Base-by-base conservation (phyloP, 2,113 vertebrate species). In the Grammatotria lemairii region DNA sequence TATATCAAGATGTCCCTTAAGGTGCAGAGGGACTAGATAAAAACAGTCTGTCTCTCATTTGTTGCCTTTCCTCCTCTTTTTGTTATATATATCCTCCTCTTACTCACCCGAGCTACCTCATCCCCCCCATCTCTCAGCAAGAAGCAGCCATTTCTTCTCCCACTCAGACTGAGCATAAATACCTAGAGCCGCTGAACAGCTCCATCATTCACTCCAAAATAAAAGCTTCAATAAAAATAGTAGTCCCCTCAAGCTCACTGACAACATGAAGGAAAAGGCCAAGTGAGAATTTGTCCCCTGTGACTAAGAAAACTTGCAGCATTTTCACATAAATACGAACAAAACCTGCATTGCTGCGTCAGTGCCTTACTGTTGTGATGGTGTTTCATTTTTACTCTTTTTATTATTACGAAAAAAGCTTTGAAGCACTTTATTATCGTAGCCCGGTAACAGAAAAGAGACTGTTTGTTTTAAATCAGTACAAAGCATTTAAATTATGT, bases 1-100 rank as follows among this genome's bases (percentile, higher is more conserved):
- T 93, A 95, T 95, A 96, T 96, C 95, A 95, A 89, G 85, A 91
- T 92, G 92, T 94, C 88, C 91, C 89, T 93, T 84, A 21, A 94
- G 88, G 89, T 88, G 84, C 87, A 57, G 14, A 13, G 70, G 89
- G 88, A 89, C 81, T 47, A 53, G 80, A 88, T 82, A 89, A 89
- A 90, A 90, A 95, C 91, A 75, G 81, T 87, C 55, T 88, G 89
- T 85, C 23, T 21, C 28, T 85, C 86, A 54, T 85, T 85, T 19
- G 57, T 28, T 17, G 21, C 40, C 40, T 47, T 75, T 19, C 73
- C 23, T 47, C 45, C 45, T 78, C 45, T 33, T 49, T 49, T 3
- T 51, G 45, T 78, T 78, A 33, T 31, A 8, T 42, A 8, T 4
- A 45, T 31, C 45, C 26, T 6, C 45, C 45, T 3, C 45, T 78